Percentiles rank a stretch among this genome's conserved stretches.
Evolutionary conservation across 2,113 vertebrate species (phyloP).

Genomic region (Misgurnus mizolepis): DNA sequence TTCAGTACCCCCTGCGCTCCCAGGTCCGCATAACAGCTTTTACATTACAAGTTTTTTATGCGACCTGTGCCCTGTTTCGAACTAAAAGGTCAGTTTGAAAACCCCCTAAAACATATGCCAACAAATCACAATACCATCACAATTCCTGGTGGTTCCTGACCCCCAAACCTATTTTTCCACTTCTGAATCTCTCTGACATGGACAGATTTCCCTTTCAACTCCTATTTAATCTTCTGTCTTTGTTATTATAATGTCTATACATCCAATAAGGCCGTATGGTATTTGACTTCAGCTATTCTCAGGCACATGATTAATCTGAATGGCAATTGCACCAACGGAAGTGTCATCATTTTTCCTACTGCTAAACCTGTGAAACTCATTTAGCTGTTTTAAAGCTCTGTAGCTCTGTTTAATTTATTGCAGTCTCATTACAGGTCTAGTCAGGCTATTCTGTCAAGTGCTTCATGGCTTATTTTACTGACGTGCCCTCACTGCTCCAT

Average conservation of each 20-base stretch:
- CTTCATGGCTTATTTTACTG: neutral
- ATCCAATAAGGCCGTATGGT: slow-evolving; percentile 23
- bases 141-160: too few relatives aligned
- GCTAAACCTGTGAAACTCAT: slow-evolving; percentile 36
- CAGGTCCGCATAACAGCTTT: too few relatives aligned
- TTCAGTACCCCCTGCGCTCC: too few relatives aligned
- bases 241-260: slow-evolving; percentile 22
- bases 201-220: slow-evolving; percentile 8
- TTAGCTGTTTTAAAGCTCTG: slow-evolving; percentile 18
- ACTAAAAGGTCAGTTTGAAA: too few relatives aligned
- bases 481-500: neutral
- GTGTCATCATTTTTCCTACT: neutral
- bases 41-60: too few relatives aligned
- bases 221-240: slow-evolving; percentile 9
- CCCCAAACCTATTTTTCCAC: neutral
- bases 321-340: slow-evolving; percentile 8
- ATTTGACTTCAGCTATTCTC: slow-evolving; percentile 35
- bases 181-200: slow-evolving; percentile 3
- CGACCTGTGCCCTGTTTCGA: too few relatives aligned
- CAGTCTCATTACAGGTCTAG: slow-evolving; percentile 12
- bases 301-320: slow-evolving; percentile 40
- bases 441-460: slow-evolving; percentile 18
- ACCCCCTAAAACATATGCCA: too few relatives aligned
- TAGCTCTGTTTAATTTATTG: slow-evolving; percentile 25
- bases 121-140: too few relatives aligned